Base-by-base conservation (phyloP, 2,797 vertebrate species). In the Clarias platycephalus region DNA sequence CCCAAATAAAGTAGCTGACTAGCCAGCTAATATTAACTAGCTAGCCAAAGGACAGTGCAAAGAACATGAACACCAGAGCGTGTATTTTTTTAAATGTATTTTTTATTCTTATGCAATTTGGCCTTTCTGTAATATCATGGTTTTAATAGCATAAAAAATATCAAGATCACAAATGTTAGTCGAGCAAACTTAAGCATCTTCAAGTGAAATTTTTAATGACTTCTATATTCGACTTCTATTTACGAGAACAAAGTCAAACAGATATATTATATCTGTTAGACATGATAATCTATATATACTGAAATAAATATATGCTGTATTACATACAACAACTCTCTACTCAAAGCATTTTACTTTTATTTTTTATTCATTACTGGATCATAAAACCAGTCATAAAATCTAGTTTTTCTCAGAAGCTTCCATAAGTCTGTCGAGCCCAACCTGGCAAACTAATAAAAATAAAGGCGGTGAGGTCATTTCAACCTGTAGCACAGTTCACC, bases 361-460 rank as follows among this genome's bases (percentile, higher is more conserved):
- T 75, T 55, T 75, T 16, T 28, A 2, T 55, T 74, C 5, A 55
- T 26, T 74, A 74, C 26, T 16, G 71, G 16, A 31, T 55, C 15
- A 31, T 20, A 55, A 26, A 31, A 57, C 12, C 8, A 22, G 26
- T 76, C 57, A 20, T 3, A 24, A 60, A 77, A 76, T 10, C 28
- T 7, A 12, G n/a, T 57, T 57, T 57, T 62, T 24, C 57, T 44
- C 20, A 78, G 3, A 63, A 15, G 16, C 26, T 4, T 66, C 60
- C 37, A 64, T 24, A 8, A 57, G 9, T 62, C 75, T 40, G 31
- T 26, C 37, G 31, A 62, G 12, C 9, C 40, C 62, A 80, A 4
- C 40, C 40, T 66, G 62, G 57, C 75, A 78, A 66, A 80, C 78
- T 78, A 78, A 78, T 62, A 57, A 80, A 66, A 80, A 66, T 31